A percentile compares a stretch with the other conserved stretches of the same genome.
Conservation (phyloP, 2,797 vertebrate genomes). For the Fistularia commersonii region DNA sequence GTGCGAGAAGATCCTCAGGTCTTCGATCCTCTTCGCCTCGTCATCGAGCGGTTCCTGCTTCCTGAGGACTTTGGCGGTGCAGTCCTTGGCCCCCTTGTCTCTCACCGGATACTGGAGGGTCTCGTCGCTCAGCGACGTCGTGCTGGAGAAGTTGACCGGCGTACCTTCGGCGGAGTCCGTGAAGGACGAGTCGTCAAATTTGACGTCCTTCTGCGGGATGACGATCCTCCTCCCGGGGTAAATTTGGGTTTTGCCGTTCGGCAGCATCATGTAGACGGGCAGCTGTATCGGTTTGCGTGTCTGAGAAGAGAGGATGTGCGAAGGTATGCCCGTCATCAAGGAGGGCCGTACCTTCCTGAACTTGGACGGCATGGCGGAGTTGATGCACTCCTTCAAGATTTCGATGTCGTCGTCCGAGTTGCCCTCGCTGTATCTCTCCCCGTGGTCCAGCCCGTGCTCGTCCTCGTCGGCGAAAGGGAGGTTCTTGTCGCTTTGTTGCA, state of each 20-base stretch:
- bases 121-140: constrained; percentile 91
- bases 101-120: constrained; percentile 83
- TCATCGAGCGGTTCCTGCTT: constrained; percentile 60
- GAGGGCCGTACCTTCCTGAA: constrained; percentile 89
- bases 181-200: constrained; percentile 85
- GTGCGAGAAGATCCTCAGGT: constrained; percentile 77
- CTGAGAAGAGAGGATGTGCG: constrained; percentile 80
- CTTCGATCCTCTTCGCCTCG: constrained; percentile 79
- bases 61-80: constrained; percentile 62
- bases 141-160: constrained; percentile 88
- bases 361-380: constrained; percentile 90
- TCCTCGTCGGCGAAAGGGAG: constrained; percentile 76
- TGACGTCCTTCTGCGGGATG: constrained; percentile 73
- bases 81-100: constrained; percentile 67
- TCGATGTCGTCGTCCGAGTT: constrained; percentile 90
- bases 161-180: constrained; percentile 91
- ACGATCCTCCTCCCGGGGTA: constrained; percentile 69
- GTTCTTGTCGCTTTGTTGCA: constrained; percentile 81
- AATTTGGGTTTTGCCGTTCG: constrained; percentile 77
- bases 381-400: constrained; percentile 95
- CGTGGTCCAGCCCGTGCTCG: constrained; percentile 67
- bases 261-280: constrained; percentile 93
- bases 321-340: constrained; percentile 77
- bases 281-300: constrained; percentile 79
- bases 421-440: constrained; percentile 80